These are phyloP conservation scores for Acanthornis magna DNA, from an alignment of 2,797 vertebrate genomes.

Conservation along the genomic window DNA sequence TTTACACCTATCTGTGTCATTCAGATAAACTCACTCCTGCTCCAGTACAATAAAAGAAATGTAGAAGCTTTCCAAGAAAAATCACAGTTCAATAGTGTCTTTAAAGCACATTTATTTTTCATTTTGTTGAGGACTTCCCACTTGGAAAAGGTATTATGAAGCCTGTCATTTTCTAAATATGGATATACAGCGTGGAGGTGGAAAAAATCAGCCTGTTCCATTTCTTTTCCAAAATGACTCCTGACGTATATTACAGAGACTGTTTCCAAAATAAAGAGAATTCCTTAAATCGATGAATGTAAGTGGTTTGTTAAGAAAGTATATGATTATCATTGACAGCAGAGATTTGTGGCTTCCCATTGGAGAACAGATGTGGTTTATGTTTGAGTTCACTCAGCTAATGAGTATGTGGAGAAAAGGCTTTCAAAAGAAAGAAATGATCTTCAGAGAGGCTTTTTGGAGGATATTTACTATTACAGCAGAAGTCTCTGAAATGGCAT, in stretches of 20 bases:
- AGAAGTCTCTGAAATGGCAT: constrained; percentile 32
- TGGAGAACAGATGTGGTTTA: constrained; percentile 5
- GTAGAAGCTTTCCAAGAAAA: constrained; percentile 34
- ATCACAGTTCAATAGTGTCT: neutral
- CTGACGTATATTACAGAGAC: neutral
- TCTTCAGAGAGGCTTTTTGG: constrained; percentile 42
- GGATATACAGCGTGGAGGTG: neutral
- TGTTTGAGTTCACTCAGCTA: constrained; percentile 57
- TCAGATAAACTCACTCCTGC: constrained; percentile 54
- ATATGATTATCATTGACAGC: neutral
- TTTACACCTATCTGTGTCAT: constrained; percentile 21
- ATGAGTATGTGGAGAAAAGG: constrained; percentile 21
- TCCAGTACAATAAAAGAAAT: constrained; percentile 16
- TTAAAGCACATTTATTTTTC: neutral
- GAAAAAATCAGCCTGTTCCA: neutral
- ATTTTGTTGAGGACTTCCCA: constrained; percentile 37
- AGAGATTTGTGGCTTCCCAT: neutral
- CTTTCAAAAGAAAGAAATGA: constrained; percentile 43
- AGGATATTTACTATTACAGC: neutral
- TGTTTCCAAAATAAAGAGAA: constrained; percentile 46
- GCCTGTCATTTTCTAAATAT: constrained; percentile 3
- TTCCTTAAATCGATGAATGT: constrained; percentile 24
- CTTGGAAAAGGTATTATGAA: constrained; percentile 20
- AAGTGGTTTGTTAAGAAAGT: constrained; percentile 32
- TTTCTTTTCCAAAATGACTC: constrained; percentile 30